Evolutionary conservation across 1,140 invertebrate species (phyloP), one percentile per base, ranked within the genome.

Genomic region (Nixonia krombeini): DNA sequence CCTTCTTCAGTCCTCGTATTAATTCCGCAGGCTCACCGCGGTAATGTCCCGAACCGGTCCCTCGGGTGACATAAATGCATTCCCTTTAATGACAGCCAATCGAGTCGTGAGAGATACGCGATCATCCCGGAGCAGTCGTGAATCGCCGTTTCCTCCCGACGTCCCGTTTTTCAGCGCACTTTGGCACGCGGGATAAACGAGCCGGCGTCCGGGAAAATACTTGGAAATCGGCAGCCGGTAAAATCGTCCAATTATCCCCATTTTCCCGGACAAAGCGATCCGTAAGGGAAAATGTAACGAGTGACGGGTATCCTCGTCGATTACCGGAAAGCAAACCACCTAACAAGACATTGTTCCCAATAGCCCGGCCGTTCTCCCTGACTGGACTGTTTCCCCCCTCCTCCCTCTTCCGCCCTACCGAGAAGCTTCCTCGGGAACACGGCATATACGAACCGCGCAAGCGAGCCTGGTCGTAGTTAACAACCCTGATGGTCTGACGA

Each of bases 81-180:
- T 84, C 76, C 70, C 73, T 81, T 80, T 83, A 84, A 84, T 81
- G 76, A 82, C 76, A 55, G 61, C 76, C 81, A 82, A 84, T 84
- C 80, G 75, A 77, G 80, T 67, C 71, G 72, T 78, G 73, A 83
- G 73, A 83, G 78, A 83, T 83, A 78, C 65, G 74, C 81, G 80
- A 84, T 84, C 78, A 81, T 82, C 80, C 79, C 59, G n/a, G n/a
- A n/a, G n/a, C n/a, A n/a, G n/a, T n/a, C n/a, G n/a, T n/a, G n/a
- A n/a, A n/a, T n/a, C n/a, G n/a, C n/a, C n/a, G n/a, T n/a, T n/a
- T n/a, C n/a, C n/a, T n/a, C n/a, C n/a, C n/a, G n/a, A n/a, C n/a
- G n/a, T n/a, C n/a, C n/a, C n/a, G n/a, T n/a, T n/a, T n/a, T n/a
- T n/a, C n/a, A n/a, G n/a, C n/a, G n/a, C n/a, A n/a, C n/a, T n/a